Evolutionary conservation across 2,888 invertebrate genomes (phyloP).

Genomic region (Latrodectus elegans): DNA sequence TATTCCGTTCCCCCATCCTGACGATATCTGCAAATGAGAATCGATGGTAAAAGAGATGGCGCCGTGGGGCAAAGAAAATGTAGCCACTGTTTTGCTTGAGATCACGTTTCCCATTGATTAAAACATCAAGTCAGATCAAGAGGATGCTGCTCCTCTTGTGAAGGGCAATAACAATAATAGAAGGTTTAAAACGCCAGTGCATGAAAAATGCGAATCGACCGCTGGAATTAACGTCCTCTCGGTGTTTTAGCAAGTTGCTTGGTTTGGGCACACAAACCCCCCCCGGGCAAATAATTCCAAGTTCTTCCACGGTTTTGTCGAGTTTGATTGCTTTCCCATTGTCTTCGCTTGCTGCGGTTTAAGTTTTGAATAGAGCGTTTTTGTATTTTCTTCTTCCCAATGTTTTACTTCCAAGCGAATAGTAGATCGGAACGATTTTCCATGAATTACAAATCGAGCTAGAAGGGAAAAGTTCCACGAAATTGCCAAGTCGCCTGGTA

Average conservation of each 20-base stretch:
- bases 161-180: slow-evolving; percentile 52
- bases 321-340: no score
- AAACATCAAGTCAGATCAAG: slow-evolving; percentile 18
- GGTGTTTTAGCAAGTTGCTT: slow-evolving; percentile 27
- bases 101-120: slow-evolving; percentile 64
- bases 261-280: background rate
- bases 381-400: no score
- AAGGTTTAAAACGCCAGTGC: slow-evolving; percentile 45
- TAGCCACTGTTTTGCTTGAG: slow-evolving; percentile 50
- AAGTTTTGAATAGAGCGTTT: no score
- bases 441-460: no score
- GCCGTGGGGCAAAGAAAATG: slow-evolving; percentile 22
- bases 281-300: background rate
- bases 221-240: slow-evolving; percentile 20
- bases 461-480: no score
- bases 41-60: slow-evolving; percentile 42
- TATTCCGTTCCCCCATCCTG: slow-evolving; percentile 24
- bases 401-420: no score
- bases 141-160: slow-evolving; percentile 10
- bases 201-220: slow-evolving; percentile 40
- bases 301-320: no score
- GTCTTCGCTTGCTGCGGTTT: no score
- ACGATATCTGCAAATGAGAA: background rate
- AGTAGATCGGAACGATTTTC: no score
- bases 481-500: no score